These are phyloP conservation scores for Formica selysi DNA, from an alignment of 1,140 invertebrate genomes.

Conservation along the genomic window DNA sequence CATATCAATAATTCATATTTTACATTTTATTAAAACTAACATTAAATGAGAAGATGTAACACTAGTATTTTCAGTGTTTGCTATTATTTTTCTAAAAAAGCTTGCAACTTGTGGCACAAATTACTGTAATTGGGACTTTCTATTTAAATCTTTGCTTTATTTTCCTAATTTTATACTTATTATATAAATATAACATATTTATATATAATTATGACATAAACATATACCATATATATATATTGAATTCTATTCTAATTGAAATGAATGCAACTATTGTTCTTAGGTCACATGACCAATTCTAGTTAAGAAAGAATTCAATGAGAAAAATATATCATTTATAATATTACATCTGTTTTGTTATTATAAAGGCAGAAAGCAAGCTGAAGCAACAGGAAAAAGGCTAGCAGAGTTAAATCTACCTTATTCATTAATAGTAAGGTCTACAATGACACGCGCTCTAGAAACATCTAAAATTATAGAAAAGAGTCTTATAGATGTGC, in stretches of 20 bases:
- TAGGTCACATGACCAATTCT: too few relatives aligned
- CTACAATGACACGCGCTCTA: slow-evolving; percentile 97
- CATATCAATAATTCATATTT: slow-evolving; percentile 16
- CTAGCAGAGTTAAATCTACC: slow-evolving; percentile 92
- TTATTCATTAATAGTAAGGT: slow-evolving; percentile 93
- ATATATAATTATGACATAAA: not conserved
- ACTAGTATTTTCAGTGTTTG: not conserved
- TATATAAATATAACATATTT: too few relatives aligned
- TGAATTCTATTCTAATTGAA: too few relatives aligned
- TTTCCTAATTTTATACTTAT: too few relatives aligned
- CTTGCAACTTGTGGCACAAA: slow-evolving; percentile 40
- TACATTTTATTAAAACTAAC: not conserved
- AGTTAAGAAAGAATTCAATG: not conserved
- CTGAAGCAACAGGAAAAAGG: slow-evolving; percentile 92
- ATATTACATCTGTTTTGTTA: slow-evolving; percentile 45
- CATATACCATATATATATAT: too few relatives aligned
- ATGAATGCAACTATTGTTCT: too few relatives aligned
- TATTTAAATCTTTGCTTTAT: not conserved
- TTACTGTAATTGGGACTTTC: slow-evolving; percentile 38
- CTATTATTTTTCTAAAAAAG: not conserved
- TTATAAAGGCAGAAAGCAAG: slow-evolving; percentile 92
- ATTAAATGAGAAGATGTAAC: not conserved
- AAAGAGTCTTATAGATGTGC: slow-evolving; percentile 88
- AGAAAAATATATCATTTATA: slow-evolving; percentile 5
- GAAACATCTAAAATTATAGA: slow-evolving; percentile 96